A percentile compares a stretch with the other conserved stretches of the same genome.
Conservation (phyloP, 2,113 vertebrate genomes). For the Macaca mulatta region DNA sequence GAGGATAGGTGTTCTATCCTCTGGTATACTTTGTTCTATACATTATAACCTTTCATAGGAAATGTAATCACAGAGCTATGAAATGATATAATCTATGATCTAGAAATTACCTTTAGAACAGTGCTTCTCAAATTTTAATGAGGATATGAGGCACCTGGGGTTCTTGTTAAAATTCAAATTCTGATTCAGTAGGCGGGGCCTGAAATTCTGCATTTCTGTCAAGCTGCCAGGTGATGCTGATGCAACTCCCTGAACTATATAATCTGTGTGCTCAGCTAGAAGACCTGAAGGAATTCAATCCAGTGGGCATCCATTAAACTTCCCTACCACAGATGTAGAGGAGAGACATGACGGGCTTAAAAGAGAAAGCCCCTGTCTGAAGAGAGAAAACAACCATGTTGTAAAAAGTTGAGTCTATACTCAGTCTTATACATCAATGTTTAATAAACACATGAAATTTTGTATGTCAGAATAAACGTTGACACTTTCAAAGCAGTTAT, state of each 20-base stretch:
- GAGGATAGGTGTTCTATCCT: background rate
- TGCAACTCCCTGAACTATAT: background rate
- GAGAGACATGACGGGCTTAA: background rate
- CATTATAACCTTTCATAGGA: background rate
- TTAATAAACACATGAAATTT: background rate
- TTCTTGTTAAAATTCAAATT: constrained; percentile 35
- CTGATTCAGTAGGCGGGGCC: background rate
- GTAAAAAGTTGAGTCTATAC: background rate
- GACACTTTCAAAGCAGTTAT: background rate
- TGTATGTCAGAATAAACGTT: constrained; percentile 16
- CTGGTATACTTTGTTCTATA: background rate
- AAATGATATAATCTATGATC: constrained; percentile 19
- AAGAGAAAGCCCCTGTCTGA: background rate
- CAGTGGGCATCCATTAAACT: background rate
- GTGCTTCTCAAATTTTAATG: background rate
- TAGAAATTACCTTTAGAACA: background rate
- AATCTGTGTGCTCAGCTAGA: background rate
- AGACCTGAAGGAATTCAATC: background rate
- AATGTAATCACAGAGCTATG: background rate
- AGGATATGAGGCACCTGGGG: background rate
- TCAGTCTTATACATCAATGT: background rate
- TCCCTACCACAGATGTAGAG: background rate
- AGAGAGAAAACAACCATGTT: background rate
- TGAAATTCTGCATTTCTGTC: background rate
- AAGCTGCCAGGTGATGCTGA: background rate